phyloP scores from a whole-genome alignment of 2,797 vertebrate species.

The Urophycis tenuis region DNA sequence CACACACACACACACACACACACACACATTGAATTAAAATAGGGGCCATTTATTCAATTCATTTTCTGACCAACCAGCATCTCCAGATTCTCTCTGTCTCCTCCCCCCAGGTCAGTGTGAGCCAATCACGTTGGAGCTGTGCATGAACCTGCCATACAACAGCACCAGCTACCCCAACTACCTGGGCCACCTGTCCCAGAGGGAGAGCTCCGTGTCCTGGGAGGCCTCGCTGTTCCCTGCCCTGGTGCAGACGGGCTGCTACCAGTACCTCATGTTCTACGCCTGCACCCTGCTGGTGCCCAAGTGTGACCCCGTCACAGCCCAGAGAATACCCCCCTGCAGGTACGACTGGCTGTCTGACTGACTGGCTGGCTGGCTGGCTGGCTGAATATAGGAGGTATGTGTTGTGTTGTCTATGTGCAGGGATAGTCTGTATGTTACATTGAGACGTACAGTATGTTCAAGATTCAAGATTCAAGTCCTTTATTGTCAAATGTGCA shows the following conservation, averaged over 20 bases:
- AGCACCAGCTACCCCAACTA: conserved; percentile 86
- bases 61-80: too few species aligned
- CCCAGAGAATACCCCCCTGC: conserved; percentile 85
- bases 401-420: too few species aligned
- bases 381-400: too few species aligned
- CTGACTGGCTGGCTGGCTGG: neutral
- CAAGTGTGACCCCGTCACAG: conserved; percentile 83
- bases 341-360: conserved; percentile 66
- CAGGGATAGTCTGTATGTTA: too few species aligned
- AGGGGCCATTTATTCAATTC: too few species aligned
- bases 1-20: too few species aligned
- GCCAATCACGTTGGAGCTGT: conserved; percentile 86
- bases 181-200: conserved; percentile 87
- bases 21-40: too few species aligned
- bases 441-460: too few species aligned
- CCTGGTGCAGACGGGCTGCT: conserved; percentile 93
- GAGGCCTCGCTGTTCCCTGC: conserved; percentile 91
- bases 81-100: neutral
- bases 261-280: conserved; percentile 97
- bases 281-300: conserved; percentile 91
- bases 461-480: too few species aligned
- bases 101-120: conserved; percentile 78
- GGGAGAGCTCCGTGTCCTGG: conserved; percentile 91
- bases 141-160: conserved; percentile 93
- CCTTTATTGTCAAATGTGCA: too few species aligned